Base-by-base conservation (phyloP, 2,888 invertebrate species). In the Chalcis sispes region DNA sequence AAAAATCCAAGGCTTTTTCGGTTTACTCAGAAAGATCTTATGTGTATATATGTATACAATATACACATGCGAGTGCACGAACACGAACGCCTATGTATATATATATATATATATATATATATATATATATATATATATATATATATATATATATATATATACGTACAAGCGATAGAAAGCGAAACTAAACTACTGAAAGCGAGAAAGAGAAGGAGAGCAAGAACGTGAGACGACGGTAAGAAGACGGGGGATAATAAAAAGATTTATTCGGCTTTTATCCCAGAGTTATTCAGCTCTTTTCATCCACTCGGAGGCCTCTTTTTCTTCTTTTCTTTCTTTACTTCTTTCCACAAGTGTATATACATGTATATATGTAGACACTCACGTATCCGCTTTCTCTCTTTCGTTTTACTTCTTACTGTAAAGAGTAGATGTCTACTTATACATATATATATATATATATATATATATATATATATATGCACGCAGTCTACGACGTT, bases 251-350 rank as follows among this genome's bases (percentile, higher is more conserved):
- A 88, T 88, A 87, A 88, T 88, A 88, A 88, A 88, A 88, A 88
- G 88, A 88, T 88, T 88, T 88, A 88, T 88, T 88, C 87, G 85
- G 86, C 87, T 87, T 86, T 87, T 88, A 88, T 87, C 85, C 87
- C 81, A 79, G 84, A 88, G 87, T 88, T 88, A 88, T 88, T 88
- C 88, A 87, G 85, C 85, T 87, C 88, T 86, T 87, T 87, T 87
- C 85, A 87, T 85, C 83, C 84, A 82, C 82, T 10, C 82, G 81
- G 81, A 82, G 82, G 81, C 82, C 80, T 81, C 81, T 82, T 67
- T 46, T 80, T 79, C 81, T 80, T 78, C 79, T 81, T 80, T 78
- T 80, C 79, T 20, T 20, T 50, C 18, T 20, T 20, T 13, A 4
- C 7, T 42, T 42, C 15, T 42, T 13, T 42, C 2, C 15, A 42